Evolutionary conservation across 2,888 invertebrate species (phyloP), one percentile per base, ranked within the genome.

Genomic region (Drosophila gaucha): DNA sequence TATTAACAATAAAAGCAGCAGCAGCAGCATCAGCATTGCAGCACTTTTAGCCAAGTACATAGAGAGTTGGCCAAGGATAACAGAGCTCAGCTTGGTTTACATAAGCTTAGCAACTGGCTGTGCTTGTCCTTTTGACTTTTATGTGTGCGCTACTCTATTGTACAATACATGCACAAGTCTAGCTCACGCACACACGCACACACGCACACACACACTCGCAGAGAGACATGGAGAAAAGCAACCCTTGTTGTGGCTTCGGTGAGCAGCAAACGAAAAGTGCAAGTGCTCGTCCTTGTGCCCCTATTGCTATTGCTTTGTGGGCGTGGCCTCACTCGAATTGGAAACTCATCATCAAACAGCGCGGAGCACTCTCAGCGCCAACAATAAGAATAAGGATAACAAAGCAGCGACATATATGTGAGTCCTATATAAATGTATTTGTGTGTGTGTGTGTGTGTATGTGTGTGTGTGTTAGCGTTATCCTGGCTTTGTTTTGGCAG

Each of bases 291-390:
- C 51, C 52, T 64, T 62, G 36, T 74, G 44, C 58, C 50, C 46
- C n/a, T 54, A 31, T 46, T 46, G 36, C 52, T n/a, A 60, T 22
- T 24, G 14, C 38, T 20, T 26, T 57, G 31, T 68, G 74, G 87
- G 87, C 87, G 87, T 87, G 87, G 88, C 70, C 72, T 85, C 73
- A 67, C 63, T 78, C 73, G 78, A 85, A 85, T 83, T 60, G 83
- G 80, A 83, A 82, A 72, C 66, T 67, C 84, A 88, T 78, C 80
- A 87, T 70, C 59, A 59, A 46, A 59, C 63, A 56, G 64, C 58
- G 46, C 64, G 44, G 51, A 70, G 67, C 64, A 65, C 74, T 69
- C 67, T 74, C 71, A 77, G 66, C 44, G 56, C 62, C 57, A 72
- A 79, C 78, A 78, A 75, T 79, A 75, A 73, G 80, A 73, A 78